Base-by-base conservation (phyloP, 2,888 invertebrate species). In the Cephus nigrinus region DNA sequence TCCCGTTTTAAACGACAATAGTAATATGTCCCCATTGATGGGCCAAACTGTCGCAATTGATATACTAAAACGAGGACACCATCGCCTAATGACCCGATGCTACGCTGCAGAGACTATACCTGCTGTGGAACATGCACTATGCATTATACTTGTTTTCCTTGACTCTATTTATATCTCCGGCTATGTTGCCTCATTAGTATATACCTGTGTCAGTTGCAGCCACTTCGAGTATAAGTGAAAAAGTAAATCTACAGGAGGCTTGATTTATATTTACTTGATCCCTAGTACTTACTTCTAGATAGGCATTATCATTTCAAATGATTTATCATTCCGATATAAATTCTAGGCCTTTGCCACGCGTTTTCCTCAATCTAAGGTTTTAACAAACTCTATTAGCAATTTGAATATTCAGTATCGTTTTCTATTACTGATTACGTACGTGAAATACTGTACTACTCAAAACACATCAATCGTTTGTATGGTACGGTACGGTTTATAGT, bases 1-100 rank as follows among this genome's bases (percentile, higher is more conserved):
- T 84, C 82, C 84, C 80, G 82, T 81, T 85, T 81, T 83, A 87
- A 85, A 88, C 86, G 88, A 88, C 88, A 87, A 89, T 86, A 84
- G 86, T 86, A 85, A 85, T 84, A 83, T 83, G 76, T 79, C 83
- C 83, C 76, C 71, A 71, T 71, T 55, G 40, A 55, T 23, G 40
- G 40, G 40, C 0, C 23, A 55, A 55, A 55, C 40, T 23, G 40
- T 55, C 40, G 40, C 40, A 55, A 55, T 55, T 55, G 40, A 55
- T 55, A 55, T 55, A 55, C 40, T 9, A 23, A 55, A 55, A 55
- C 40, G 23, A 40, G 40, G 23, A 55, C 40, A 23, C 40, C 40
- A 2, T 55, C 5, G 40, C 15, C 40, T 55, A 55, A 55, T 55
- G 40, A 23, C 5, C 40, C 40, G 40, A 55, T 23, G 23, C 40